Evolutionary conservation across 2,797 vertebrate genomes (phyloP).

Genomic region (Psittacula derbiana): DNA sequence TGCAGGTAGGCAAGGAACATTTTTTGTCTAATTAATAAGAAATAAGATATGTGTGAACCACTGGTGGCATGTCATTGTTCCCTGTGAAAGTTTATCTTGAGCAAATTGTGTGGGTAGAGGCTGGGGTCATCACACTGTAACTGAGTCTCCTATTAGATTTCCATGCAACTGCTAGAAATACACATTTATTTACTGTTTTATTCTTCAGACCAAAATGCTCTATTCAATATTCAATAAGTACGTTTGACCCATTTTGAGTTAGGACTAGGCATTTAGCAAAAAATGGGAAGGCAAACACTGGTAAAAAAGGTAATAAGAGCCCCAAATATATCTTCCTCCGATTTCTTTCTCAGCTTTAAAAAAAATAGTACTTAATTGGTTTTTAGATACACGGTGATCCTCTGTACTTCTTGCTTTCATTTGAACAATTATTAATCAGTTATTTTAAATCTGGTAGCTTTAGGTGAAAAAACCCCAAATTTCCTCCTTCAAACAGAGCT

Average conservation of each 20-base stretch:
- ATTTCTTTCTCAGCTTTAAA: background rate
- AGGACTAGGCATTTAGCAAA: background rate
- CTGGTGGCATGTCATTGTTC: background rate
- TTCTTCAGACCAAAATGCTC: background rate
- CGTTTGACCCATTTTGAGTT: background rate
- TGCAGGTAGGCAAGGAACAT: constrained; percentile 77
- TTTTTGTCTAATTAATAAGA: background rate
- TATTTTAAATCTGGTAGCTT: background rate
- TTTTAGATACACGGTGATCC: background rate
- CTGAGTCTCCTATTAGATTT: background rate
- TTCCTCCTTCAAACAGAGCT: background rate
- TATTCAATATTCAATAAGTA: background rate
- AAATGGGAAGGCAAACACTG: background rate
- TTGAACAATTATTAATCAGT: background rate
- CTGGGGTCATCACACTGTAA: background rate
- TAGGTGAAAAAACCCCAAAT: background rate
- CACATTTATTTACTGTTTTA: background rate
- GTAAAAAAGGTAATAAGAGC: background rate
- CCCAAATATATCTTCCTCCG: background rate
- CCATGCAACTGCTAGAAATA: background rate
- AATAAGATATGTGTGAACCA: background rate
- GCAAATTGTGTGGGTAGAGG: background rate
- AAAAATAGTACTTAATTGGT: background rate
- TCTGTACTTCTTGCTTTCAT: background rate
- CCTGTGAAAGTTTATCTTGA: background rate